phyloP scores from a whole-genome alignment of 1,140 invertebrate genomes.

The Cydia amplana region DNA sequence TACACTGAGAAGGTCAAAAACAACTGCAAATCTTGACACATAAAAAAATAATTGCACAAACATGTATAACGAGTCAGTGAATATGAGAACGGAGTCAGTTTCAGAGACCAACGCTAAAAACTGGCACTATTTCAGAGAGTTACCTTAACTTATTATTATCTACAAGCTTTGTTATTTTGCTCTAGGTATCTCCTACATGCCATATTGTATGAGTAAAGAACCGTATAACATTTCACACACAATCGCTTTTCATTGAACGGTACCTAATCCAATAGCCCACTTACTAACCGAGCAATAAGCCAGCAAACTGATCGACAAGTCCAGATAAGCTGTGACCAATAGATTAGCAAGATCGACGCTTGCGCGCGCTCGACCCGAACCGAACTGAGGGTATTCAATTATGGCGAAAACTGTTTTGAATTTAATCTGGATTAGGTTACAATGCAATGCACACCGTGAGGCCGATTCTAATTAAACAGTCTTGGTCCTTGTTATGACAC shows the following conservation, averaged over 20 bases:
- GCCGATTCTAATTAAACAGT: too few species aligned
- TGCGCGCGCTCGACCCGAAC: background rate
- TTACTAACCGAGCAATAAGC: background rate
- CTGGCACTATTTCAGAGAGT: background rate
- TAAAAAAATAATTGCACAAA: background rate
- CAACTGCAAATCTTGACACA: background rate
- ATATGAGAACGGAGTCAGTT: too few species aligned
- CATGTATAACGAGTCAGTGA: background rate
- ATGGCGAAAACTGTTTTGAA: background rate
- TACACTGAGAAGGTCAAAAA: background rate
- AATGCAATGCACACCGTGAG: too few species aligned
- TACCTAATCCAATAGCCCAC: background rate
- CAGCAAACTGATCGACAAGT: background rate
- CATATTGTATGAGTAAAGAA: background rate
- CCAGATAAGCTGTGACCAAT: constrained; percentile 5
- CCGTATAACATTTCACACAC: background rate
- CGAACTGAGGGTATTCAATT: background rate
- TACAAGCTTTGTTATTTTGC: background rate
- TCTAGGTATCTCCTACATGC: background rate
- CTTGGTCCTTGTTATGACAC: too few species aligned
- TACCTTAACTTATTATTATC: background rate
- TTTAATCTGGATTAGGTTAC: background rate
- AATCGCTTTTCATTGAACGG: background rate
- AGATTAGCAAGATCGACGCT: background rate
- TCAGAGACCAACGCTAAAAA: background rate